Conservation (phyloP, 2,888 invertebrate species). For the Cyclophora albipunctata region DNA sequence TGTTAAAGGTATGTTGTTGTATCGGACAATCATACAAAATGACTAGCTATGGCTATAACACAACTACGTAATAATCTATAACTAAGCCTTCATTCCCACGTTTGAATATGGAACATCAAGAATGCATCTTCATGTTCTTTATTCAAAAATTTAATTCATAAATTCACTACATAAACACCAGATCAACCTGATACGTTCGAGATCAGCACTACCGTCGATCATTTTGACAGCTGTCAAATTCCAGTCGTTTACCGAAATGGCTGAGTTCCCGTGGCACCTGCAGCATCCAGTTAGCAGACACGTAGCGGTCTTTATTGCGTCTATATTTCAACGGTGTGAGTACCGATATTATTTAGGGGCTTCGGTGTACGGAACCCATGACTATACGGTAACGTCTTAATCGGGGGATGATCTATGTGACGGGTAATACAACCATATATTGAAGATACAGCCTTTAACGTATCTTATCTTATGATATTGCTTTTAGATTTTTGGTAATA, state of each 20-base stretch:
- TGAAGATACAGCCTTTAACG: too few relatives aligned
- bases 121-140: too few relatives aligned
- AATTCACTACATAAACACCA: background rate
- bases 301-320: conserved; percentile 41
- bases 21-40: too few relatives aligned
- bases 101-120: too few relatives aligned
- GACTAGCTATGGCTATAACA: too few relatives aligned
- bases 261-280: conserved; percentile 4
- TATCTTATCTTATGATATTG: too few relatives aligned
- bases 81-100: too few relatives aligned
- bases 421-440: too few relatives aligned
- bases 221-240: conserved; percentile 7
- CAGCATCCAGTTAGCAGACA: conserved; percentile 11
- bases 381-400: conserved; percentile 33
- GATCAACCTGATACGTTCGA: conserved; percentile 10
- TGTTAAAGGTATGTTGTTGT: background rate
- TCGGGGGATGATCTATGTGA: conserved; percentile 32
- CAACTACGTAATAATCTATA: too few relatives aligned
- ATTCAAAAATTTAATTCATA: too few relatives aligned
- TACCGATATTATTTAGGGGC: conserved; percentile 43
- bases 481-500: too few relatives aligned
- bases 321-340: conserved; percentile 49
- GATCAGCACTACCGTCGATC: too few relatives aligned
- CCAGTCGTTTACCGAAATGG: conserved; percentile 7
- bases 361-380: conserved; percentile 29